phyloP scores from a whole-genome alignment of 2,797 vertebrate genomes.

The Peromyscus attwateri region DNA sequence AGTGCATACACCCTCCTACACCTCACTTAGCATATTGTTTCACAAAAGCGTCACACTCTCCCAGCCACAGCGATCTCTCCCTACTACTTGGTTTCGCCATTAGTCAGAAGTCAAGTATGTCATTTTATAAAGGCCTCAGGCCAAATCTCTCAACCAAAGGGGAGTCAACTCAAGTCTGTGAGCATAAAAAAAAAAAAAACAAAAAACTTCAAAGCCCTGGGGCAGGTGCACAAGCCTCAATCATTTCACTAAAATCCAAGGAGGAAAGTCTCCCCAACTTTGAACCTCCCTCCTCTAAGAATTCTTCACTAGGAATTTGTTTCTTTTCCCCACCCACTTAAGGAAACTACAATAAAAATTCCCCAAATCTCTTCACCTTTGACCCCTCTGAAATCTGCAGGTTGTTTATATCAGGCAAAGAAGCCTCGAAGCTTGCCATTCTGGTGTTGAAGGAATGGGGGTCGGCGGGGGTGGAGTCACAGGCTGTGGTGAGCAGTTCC shows the following conservation, averaged over 20 bases:
- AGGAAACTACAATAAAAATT: slow-evolving; percentile 80
- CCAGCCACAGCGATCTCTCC: slow-evolving; percentile 62
- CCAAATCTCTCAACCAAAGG: background rate
- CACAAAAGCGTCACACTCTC: slow-evolving; percentile 75
- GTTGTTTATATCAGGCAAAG: slow-evolving; percentile 92
- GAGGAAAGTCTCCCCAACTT: slow-evolving; percentile 7
- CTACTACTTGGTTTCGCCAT: slow-evolving; percentile 38
- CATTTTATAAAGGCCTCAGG: slow-evolving; percentile 63
- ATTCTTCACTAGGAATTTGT: slow-evolving; percentile 27
- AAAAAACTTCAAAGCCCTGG: background rate
- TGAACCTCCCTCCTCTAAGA: background rate
- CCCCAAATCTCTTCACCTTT: slow-evolving; percentile 92
- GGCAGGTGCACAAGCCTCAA: background rate
- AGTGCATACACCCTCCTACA: slow-evolving; percentile 89
- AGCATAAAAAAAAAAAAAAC: background rate
- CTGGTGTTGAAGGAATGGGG: slow-evolving; percentile 91
- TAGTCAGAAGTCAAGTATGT: slow-evolving; percentile 57
- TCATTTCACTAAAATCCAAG: background rate
- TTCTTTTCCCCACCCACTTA: background rate
- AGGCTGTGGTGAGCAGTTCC: slow-evolving; percentile 93
- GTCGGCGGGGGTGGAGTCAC: slow-evolving; percentile 92
- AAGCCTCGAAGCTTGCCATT: slow-evolving; percentile 91
- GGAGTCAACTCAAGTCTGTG: background rate
- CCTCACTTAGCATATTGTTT: slow-evolving; percentile 89
- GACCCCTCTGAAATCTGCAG: slow-evolving; percentile 89